Percentiles rank a stretch among this genome's conserved stretches.
Evolutionary conservation across 2,888 invertebrate species (phyloP).

Genomic region (Lepetodrilus schrolli): DNA sequence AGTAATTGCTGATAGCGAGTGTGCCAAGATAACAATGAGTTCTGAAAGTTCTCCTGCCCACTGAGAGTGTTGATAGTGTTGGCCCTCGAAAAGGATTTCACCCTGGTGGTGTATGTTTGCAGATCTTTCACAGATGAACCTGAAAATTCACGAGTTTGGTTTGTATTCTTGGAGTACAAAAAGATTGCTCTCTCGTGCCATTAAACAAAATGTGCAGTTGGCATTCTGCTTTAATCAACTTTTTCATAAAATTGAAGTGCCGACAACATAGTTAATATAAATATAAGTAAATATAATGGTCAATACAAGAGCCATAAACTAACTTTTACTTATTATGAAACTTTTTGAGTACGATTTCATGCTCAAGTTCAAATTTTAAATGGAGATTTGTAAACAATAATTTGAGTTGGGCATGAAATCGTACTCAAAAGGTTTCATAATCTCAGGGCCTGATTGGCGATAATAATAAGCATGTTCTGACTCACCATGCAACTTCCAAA

Average conservation of each 20-base stretch:
- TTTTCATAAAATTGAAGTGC: too few species aligned
- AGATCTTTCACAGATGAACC: conserved; percentile 45
- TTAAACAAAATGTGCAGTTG: too few species aligned
- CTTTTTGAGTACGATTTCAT: too few species aligned
- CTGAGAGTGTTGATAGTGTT: conserved; percentile 37
- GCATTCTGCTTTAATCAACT: too few species aligned
- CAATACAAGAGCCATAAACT: too few species aligned
- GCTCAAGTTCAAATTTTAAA: too few species aligned
- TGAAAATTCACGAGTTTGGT: too few species aligned
- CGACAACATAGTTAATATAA: not conserved
- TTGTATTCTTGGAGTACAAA: too few species aligned
- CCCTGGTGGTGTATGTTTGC: conserved; percentile 37
- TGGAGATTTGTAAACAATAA: too few species aligned
- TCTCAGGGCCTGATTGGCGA: not conserved
- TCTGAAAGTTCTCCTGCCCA: conserved; percentile 41
- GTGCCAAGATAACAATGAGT: conserved; percentile 54
- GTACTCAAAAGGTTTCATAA: too few species aligned
- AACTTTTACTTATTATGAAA: too few species aligned
- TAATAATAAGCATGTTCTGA: not conserved
- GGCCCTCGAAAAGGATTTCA: conserved; percentile 39
- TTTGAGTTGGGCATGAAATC: too few species aligned
- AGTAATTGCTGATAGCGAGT: conserved; percentile 45
- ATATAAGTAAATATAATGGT: not conserved
- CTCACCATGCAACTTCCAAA: conserved; percentile 64
- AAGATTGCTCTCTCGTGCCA: not conserved